Evolutionary conservation across 2,113 vertebrate genomes (phyloP).

Genomic region (Actinemys pallida): DNA sequence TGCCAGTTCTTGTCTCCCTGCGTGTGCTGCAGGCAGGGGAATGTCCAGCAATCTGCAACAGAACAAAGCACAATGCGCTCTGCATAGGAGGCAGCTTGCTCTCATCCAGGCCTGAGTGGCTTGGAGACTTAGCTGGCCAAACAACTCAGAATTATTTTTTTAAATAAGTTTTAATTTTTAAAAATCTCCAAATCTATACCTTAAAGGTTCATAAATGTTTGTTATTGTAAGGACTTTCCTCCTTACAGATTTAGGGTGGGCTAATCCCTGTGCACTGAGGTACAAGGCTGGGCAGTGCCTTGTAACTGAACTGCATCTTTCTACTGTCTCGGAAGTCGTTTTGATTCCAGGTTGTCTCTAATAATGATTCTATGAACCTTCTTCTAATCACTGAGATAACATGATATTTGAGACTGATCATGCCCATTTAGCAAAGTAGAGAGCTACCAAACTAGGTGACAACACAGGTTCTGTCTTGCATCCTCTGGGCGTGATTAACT

Average conservation of each 20-base stretch:
- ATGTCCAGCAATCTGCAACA: neutral
- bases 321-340: neutral
- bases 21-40: neutral
- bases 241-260: neutral
- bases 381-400: neutral
- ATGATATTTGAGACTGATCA: accelerated
- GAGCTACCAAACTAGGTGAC: neutral
- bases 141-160: neutral
- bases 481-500: accelerated
- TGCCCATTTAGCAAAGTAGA: neutral
- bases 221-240: neutral
- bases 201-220: neutral
- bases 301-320: neutral
- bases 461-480: accelerated
- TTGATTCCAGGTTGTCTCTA: neutral
- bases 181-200: neutral
- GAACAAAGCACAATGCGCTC: accelerated
- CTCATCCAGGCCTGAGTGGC: neutral
- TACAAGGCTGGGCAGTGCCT: neutral
- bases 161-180: conserved; percentile 21
- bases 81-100: neutral
- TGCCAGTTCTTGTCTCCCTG: neutral
- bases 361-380: neutral
- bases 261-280: neutral
- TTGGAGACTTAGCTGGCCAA: neutral